phyloP scores from a whole-genome alignment of 2,113 vertebrate species.

The Phalacrocorax carbo region DNA sequence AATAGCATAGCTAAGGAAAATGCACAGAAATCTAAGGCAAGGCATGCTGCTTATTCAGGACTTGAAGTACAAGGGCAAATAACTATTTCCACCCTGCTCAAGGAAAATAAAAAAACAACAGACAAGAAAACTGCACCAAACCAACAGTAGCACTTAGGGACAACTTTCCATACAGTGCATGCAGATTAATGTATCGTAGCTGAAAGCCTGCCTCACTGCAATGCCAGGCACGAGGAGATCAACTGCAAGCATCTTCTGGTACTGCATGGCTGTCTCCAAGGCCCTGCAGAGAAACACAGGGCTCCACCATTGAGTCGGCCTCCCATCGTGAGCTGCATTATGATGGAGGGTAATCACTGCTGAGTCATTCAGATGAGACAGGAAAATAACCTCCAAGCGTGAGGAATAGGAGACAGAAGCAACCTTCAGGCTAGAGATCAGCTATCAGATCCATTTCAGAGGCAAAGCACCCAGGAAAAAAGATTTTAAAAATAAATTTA shows the following conservation, averaged over 20 bases:
- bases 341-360: neutral
- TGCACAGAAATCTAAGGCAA: neutral
- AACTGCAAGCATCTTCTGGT: neutral
- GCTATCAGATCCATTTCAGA: neutral
- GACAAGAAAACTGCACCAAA: too few species aligned
- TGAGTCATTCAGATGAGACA: neutral
- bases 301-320: neutral
- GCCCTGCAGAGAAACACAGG: neutral
- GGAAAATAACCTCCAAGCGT: neutral
- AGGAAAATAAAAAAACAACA: neutral
- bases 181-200: accelerated
- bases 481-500: neutral
- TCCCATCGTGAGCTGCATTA: neutral
- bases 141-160: neutral
- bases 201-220: neutral
- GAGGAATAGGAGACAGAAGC: neutral
- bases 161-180: neutral
- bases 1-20: constrained; percentile 18
- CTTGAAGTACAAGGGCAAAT: neutral
- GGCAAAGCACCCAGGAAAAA: neutral
- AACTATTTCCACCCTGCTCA: neutral
- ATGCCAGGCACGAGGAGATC: neutral
- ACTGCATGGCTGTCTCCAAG: neutral
- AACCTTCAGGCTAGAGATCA: neutral
- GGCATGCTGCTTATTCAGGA: neutral